Conservation (phyloP, 1,140 invertebrate genomes). For the Gryon sp. region DNA sequence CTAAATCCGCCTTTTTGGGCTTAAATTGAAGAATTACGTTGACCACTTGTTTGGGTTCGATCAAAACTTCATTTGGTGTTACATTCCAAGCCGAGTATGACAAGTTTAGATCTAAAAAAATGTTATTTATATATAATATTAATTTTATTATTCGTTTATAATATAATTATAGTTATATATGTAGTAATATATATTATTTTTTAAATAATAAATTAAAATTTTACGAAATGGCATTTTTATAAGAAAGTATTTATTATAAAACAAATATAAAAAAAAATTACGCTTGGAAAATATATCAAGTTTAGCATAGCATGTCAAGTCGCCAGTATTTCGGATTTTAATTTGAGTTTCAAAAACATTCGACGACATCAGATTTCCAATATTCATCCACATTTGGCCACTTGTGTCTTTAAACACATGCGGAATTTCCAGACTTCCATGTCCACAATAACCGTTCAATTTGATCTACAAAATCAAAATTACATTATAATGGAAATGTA, state of each 20-base stretch:
- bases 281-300: constrained; percentile 75
- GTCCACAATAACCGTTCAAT: constrained; percentile 79
- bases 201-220: no score
- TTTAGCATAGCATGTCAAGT: constrained; percentile 75
- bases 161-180: not conserved
- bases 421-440: constrained; percentile 74
- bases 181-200: not conserved
- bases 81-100: constrained; percentile 71
- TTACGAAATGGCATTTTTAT: no score
- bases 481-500: constrained; percentile 23
- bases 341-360: constrained; percentile 72
- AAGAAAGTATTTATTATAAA: no score
- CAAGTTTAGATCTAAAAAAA: constrained; percentile 47
- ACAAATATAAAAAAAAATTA: constrained; percentile 40
- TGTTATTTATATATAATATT: not conserved
- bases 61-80: constrained; percentile 69
- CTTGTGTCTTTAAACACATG: constrained; percentile 77
- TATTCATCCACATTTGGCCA: constrained; percentile 78
- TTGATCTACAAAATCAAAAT: constrained; percentile 57
- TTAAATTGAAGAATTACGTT: constrained; percentile 69
- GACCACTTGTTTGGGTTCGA: constrained; percentile 68
- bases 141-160: no score
- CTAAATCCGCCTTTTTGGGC: constrained; percentile 70
- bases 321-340: constrained; percentile 77
- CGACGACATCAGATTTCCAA: constrained; percentile 74